Conservation (phyloP, 2,888 invertebrate species). For the Iphiclides podalirius region DNA sequence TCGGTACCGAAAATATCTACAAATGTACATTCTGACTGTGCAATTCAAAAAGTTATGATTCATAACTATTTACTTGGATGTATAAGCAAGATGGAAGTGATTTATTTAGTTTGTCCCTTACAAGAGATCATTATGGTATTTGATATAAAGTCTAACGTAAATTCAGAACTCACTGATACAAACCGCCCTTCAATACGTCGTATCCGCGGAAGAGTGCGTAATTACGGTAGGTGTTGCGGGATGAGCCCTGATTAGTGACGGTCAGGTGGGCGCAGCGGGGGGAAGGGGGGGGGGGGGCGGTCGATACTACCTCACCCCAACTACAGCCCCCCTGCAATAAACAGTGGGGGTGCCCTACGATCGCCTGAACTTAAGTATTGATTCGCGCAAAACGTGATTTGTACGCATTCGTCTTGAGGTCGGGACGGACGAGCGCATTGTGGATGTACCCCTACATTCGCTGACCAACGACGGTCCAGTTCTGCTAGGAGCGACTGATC, state of each 20-base stretch:
- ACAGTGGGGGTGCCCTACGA: conserved; percentile 62
- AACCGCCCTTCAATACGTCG: too few species aligned
- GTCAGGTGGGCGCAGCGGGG: conserved; percentile 67
- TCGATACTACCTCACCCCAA: conserved; percentile 56
- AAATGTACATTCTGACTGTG: too few species aligned
- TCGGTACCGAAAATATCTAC: too few species aligned
- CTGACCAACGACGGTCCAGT: conserved; percentile 38
- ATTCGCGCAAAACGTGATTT: conserved; percentile 81
- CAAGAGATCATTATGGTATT: too few species aligned
- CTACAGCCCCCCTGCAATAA: conserved; percentile 66
- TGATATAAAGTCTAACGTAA: too few species aligned
- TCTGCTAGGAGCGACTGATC: not conserved
- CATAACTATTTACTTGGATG: too few species aligned
- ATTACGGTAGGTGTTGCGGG: conserved; percentile 74
- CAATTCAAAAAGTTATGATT: too few species aligned
- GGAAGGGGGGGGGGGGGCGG: conserved; percentile 48
- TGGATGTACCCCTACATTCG: conserved; percentile 24
- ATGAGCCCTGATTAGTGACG: conserved; percentile 79
- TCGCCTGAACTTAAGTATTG: conserved; percentile 80
- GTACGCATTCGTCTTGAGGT: conserved; percentile 78
- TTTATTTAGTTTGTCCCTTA: too few species aligned
- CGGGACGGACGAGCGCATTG: conserved; percentile 37
- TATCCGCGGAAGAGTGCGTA: conserved; percentile 51
- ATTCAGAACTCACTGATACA: too few species aligned
- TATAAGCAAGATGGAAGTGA: too few species aligned